Evolutionary conservation across 2,797 vertebrate genomes (phyloP), one percentile per base, ranked within the genome.

Genomic region (Otolemur crassicaudatus): DNA sequence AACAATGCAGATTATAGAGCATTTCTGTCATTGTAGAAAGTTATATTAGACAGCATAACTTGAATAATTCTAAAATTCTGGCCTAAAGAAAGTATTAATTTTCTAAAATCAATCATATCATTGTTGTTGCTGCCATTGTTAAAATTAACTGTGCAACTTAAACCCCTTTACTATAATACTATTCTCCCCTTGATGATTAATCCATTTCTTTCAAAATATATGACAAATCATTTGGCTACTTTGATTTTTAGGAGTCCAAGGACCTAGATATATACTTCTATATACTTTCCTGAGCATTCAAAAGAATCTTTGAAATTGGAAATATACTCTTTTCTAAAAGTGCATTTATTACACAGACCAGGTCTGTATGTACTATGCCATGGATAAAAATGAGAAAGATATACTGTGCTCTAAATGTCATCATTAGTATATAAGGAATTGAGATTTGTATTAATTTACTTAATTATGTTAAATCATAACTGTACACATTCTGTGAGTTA

Each of bases 201-300:
- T 88, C 84, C 97, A 89, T 97, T 95, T 95, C 96, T 97, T 94
- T 85, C 73, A 87, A 90, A 95, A 92, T 40, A 75, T 53, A 23
- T 0, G 27, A 86, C 40, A 94, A 5, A 13, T n/a, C 37, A 3
- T 63, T 95, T 97, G 90, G 7, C 25, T 96, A 76, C 14, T 6
- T 97, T 60, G 81, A 83, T 87, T 84, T 84, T 13, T 82, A 85
- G 43, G 25, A 60, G 61, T 67, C 23, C 86, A 95, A 97, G 79
- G 29, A 40, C 34, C 49, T 92, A 67, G 65, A 43, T 46, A 80
- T 80, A 40, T 40, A 89, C 29, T 56, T 10, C 94, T 93, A 40
- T 80, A 22, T 67, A 82, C 72, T 94, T 97, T 87, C 12, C 22
- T 60, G 7, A 93, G 53, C 56, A 86, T 25, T 90, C 60, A n/a